phyloP scores from a whole-genome alignment of 1,140 invertebrate genomes.

The Scylla paramamosain region DNA sequence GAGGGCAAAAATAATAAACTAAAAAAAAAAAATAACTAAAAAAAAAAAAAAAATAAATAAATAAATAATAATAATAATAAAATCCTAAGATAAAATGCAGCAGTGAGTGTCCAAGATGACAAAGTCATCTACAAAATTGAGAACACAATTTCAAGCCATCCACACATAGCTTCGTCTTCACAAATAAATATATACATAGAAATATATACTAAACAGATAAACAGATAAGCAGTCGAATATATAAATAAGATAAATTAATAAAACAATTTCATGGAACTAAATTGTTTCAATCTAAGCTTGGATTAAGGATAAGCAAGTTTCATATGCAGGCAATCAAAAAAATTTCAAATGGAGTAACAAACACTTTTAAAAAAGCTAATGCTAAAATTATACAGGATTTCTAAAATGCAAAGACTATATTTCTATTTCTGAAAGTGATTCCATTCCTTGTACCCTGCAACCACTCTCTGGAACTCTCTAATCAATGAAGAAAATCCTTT shows the following conservation, averaged over 20 bases:
- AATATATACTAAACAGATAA: neutral
- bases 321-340: neutral
- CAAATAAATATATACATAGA: constrained; percentile 31
- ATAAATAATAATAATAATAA: neutral
- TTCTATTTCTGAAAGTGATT: too few relatives aligned
- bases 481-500: too few relatives aligned
- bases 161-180: neutral
- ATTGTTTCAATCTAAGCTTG: too few relatives aligned
- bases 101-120: neutral
- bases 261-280: too few relatives aligned
- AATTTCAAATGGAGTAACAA: neutral
- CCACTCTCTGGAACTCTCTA: too few relatives aligned
- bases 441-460: too few relatives aligned
- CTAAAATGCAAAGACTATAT: too few relatives aligned
- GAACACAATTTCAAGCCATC: neutral
- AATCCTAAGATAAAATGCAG: neutral
- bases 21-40: neutral
- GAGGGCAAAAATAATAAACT: neutral
- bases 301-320: too few relatives aligned
- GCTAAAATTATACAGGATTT: too few relatives aligned
- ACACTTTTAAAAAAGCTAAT: too few relatives aligned
- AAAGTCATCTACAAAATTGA: neutral
- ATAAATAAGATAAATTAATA: neutral
- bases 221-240: neutral
- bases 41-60: constrained; percentile 4